phyloP scores from a whole-genome alignment of 1,140 invertebrate species.

The Drosophila grimshawi region DNA sequence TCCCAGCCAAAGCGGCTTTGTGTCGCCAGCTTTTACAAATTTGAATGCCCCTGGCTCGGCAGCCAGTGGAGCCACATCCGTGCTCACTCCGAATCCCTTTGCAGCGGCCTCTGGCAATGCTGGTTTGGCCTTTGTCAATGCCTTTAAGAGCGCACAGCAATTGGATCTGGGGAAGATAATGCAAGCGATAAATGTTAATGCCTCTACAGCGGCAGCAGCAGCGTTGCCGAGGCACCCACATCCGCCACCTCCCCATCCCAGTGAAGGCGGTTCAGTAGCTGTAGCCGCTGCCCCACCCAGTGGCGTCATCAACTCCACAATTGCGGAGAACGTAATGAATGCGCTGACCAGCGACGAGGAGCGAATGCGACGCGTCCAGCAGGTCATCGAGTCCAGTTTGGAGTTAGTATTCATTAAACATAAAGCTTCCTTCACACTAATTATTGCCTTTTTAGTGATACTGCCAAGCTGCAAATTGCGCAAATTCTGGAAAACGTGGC shows the following conservation, averaged over 20 bases:
- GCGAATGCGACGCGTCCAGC: conserved; percentile 70
- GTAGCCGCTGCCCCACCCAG: conserved; percentile 36
- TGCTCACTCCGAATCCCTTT: conserved; percentile 78
- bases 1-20: conserved; percentile 71
- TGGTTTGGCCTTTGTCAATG: conserved; percentile 66
- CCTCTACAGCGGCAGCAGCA: conserved; percentile 6
- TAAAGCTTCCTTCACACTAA: neutral
- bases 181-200: conserved; percentile 61
- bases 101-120: conserved; percentile 48
- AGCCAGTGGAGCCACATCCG: conserved; percentile 50
- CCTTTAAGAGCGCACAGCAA: conserved; percentile 65
- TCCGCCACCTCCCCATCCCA: conserved; percentile 21
- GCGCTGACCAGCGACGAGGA: conserved; percentile 67
- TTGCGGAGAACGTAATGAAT: conserved; percentile 75
- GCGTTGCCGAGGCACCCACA: conserved; percentile 11
- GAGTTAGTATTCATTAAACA: conserved; percentile 56
- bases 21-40: conserved; percentile 70
- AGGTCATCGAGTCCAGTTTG: conserved; percentile 76
- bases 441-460: conserved; percentile 84
- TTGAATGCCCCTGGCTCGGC: conserved; percentile 31
- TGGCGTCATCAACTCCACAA: conserved; percentile 71
- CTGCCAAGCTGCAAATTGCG: conserved; percentile 87
- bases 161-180: conserved; percentile 74
- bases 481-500: conserved; percentile 89
- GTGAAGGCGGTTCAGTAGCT: conserved; percentile 34